These are phyloP conservation scores for Spermophilus dauricus DNA, from an alignment of 2,113 vertebrate species.

Conservation along the genomic window DNA sequence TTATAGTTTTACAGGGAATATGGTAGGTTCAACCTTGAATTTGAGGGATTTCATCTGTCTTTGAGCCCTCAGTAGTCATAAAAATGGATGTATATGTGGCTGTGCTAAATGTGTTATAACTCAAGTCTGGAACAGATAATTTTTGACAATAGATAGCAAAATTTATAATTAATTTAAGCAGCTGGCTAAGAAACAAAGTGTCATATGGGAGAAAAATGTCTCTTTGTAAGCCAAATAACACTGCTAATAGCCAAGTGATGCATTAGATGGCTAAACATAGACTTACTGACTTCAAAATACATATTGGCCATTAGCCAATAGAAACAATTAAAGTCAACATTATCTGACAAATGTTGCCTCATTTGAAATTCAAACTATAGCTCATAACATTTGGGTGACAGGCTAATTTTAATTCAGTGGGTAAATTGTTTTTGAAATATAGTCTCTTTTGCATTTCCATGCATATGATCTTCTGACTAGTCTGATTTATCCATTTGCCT, in stretches of 20 bases:
- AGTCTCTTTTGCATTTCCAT: constrained; percentile 46
- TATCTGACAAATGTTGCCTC: constrained; percentile 35
- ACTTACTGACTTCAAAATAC: constrained; percentile 57
- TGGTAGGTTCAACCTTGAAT: background rate
- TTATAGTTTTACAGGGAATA: constrained; percentile 7
- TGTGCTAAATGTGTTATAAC: background rate
- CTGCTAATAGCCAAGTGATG: constrained; percentile 54
- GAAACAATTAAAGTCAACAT: constrained; percentile 40
- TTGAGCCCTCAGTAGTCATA: background rate
- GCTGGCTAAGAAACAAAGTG: constrained; percentile 53
- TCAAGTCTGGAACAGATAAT: constrained; percentile 3
- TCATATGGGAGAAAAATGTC: background rate
- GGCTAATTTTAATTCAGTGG: constrained; percentile 57
- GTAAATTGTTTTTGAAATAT: constrained; percentile 63
- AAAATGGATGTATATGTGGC: background rate
- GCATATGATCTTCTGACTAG: constrained; percentile 6
- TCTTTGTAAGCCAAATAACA: constrained; percentile 43
- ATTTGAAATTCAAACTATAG: constrained; percentile 66
- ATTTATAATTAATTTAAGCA: constrained; percentile 63
- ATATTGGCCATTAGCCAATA: constrained; percentile 43
- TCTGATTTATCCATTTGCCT: constrained; percentile 57
- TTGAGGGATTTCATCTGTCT: constrained; percentile 25
- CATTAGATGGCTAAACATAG: constrained; percentile 57
- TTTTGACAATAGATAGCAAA: constrained; percentile 45
- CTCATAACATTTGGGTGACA: constrained; percentile 52